Conservation (phyloP, 2,113 vertebrate genomes). For the Seriola quinqueradiata region DNA sequence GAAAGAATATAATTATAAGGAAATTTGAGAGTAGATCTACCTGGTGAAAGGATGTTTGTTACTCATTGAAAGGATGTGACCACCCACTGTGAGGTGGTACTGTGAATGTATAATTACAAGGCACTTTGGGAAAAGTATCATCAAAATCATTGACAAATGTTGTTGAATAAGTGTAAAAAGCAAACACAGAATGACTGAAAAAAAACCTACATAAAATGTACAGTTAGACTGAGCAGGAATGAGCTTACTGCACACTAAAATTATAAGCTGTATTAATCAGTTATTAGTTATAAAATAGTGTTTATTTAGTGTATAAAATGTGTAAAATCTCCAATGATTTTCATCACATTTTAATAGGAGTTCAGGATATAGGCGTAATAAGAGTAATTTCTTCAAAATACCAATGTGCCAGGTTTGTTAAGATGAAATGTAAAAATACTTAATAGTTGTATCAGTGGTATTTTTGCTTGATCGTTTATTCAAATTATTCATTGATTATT, state of each 20-base stretch:
- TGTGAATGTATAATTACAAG: conserved; percentile 68
- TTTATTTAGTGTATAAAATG: neutral
- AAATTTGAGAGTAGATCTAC: conserved; percentile 61
- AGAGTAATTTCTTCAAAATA: neutral
- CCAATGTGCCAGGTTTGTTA: neutral
- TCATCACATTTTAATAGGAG: neutral
- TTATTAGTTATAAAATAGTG: neutral
- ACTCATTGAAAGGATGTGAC: conserved; percentile 50
- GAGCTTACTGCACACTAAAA: neutral
- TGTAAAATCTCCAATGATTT: neutral
- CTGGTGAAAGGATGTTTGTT: conserved; percentile 67
- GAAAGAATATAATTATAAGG: conserved; percentile 68
- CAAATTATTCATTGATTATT: neutral
- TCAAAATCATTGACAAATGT: conserved; percentile 43
- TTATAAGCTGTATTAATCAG: neutral
- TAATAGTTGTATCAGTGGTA: neutral
- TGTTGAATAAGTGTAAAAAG: conserved; percentile 16
- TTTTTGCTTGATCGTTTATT: neutral
- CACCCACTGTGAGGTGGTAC: conserved; percentile 53
- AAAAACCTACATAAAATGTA: conserved; percentile 27
- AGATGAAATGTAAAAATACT: neutral
- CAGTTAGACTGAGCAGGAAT: neutral
- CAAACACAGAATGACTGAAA: conserved; percentile 17
- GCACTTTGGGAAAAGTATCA: conserved; percentile 40
- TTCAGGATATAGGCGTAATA: too few species aligned